Percentiles rank a stretch among this genome's conserved stretches.
These are phyloP conservation scores for Gonocerus acuteangulatus DNA, from an alignment of 2,888 invertebrate genomes.

Conservation along the genomic window DNA sequence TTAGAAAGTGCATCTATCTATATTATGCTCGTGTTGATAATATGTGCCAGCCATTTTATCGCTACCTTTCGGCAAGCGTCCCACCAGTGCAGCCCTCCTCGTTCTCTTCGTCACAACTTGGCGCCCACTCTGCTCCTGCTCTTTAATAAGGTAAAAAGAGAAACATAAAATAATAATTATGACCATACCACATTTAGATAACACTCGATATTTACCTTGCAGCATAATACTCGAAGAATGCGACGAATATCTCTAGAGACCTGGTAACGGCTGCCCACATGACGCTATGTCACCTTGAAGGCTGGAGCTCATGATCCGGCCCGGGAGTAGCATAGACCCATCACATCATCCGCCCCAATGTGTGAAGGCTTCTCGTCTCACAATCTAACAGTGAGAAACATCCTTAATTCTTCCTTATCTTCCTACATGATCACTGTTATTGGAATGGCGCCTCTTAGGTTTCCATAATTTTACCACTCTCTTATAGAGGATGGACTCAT, in stretches of 20 bases:
- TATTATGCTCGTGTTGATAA: too few species aligned
- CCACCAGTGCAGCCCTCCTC: neutral
- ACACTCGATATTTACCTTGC: constrained; percentile 42
- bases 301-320: constrained; percentile 1
- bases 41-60: too few species aligned
- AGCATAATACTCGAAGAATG: constrained; percentile 75
- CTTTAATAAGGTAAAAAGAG: neutral
- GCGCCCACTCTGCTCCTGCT: neutral
- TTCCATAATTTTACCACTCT: too few species aligned
- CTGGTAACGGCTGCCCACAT: constrained; percentile 78
- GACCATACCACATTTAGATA: too few species aligned
- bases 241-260: constrained; percentile 71
- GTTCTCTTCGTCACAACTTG: neutral
- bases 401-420: neutral
- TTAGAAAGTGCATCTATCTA: too few species aligned
- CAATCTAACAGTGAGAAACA: constrained; percentile 2
- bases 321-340: neutral
- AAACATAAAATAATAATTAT: too few species aligned
- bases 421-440: neutral
- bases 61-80: too few species aligned
- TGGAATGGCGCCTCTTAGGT: too few species aligned
- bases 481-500: too few species aligned
- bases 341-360: constrained; percentile 24
- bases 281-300: constrained; percentile 31
- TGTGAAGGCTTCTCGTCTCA: too few species aligned